A percentile compares a stretch with the other conserved stretches of the same genome.
Evolutionary conservation across 92 coral and sea anemone species (phyloP).

Genomic region (Porites rus): DNA sequence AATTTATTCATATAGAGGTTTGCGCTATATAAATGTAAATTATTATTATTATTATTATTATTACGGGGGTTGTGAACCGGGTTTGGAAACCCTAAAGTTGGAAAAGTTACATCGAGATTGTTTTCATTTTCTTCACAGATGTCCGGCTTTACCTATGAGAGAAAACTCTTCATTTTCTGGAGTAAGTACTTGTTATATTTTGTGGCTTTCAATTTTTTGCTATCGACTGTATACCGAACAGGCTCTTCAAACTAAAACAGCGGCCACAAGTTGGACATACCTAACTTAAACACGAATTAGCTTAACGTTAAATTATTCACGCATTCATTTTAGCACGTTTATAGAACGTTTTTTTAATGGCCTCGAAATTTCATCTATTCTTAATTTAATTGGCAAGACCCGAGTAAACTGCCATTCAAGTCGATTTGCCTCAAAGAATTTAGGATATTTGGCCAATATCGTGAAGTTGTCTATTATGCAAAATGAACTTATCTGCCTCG

Average conservation of each 20-base stretch:
- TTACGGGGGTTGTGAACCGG: neutral
- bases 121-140: slow-evolving; percentile 21
- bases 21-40: too few species aligned
- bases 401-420: neutral
- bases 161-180: neutral
- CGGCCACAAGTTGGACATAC: neutral
- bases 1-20: too few species aligned
- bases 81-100: neutral
- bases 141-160: slow-evolving; percentile 17
- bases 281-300: neutral
- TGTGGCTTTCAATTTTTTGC: neutral
- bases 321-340: neutral
- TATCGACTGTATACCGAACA: slow-evolving; percentile 32
- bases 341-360: neutral
- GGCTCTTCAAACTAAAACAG: slow-evolving; percentile 20
- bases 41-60: too few species aligned
- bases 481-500: neutral
- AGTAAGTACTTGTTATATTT: slow-evolving; percentile 22
- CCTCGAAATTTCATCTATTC: slow-evolving; percentile 6
- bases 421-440: slow-evolving; percentile 37
- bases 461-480: slow-evolving; percentile 10
- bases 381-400: neutral
- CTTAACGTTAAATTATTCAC: neutral
- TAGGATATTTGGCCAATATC: slow-evolving; percentile 46
- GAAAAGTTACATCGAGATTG: neutral